Evolutionary conservation across 92 coral and sea anemone species (phyloP), one percentile per base, ranked within the genome.

Genomic region (Porites divaricata): DNA sequence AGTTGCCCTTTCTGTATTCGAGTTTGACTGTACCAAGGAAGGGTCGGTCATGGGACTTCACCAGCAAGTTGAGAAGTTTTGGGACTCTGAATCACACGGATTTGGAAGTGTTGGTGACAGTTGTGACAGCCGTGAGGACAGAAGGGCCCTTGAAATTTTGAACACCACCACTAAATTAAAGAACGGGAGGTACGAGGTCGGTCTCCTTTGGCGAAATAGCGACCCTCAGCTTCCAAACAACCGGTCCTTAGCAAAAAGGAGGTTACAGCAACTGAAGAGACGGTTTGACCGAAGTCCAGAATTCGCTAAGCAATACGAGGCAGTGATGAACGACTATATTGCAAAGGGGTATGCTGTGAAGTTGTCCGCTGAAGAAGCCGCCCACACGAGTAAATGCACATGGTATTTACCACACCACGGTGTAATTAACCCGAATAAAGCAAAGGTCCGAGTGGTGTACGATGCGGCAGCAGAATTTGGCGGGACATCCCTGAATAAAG

Each of bases 361-460:
- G 54, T 67, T 85, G 81, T 74, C 86, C 8, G 51, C 59, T 11
- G 49, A 63, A 2, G 87, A 85, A 67, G 83, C 88, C 16, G 70
- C 61, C 14, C 10, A 17, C n/a, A 83, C 81, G 9, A 72, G 88
- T 52, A 50, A 70, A 17, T 58, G 54, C 76, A 89, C 88, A 17
- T 89, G 86, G 88, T 89, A 89, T 12, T 74, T 90, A 6, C 85
- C 93, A 9, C 93, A 85, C 45, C 85, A 81, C 64, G 90, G 87
- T 63, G 93, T 90, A 8, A 58, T 81, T 24, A 80, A 80, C 67
- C 89, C 89, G 2, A 89, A 89, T 72, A 85, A 85, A 56, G 49
- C 92, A 50, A 83, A 78, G 41, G 81, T 88, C 24, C 56, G 85
- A 77, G 81, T 88, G 17, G 83, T 89, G 25, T 89, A 63, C 63